Evolutionary conservation across 2,888 invertebrate genomes (phyloP).

Genomic region (Drosophila percnosoma): DNA sequence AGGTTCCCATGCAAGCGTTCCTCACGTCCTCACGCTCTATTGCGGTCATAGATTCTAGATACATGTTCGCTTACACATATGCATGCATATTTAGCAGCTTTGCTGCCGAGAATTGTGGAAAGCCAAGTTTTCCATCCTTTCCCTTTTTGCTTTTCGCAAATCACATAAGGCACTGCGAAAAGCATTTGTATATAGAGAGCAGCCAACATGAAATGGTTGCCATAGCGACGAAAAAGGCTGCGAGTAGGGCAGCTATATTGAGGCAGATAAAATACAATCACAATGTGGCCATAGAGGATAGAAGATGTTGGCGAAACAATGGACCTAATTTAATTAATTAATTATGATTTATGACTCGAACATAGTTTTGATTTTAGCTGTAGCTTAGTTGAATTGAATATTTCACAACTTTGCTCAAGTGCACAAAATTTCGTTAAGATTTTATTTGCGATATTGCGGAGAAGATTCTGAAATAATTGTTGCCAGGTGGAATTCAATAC

Average conservation of each 20-base stretch:
- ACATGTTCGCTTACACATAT: constrained; percentile 15
- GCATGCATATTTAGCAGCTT: constrained; percentile 22
- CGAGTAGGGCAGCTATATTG: not conserved
- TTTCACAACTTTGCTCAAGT: not conserved
- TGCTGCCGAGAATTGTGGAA: not conserved
- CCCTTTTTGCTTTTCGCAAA: not conserved
- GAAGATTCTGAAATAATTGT: not conserved
- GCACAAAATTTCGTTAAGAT: not conserved
- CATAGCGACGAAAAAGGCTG: not conserved
- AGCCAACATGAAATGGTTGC: not conserved
- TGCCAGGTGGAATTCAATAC: not conserved
- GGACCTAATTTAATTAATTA: not conserved
- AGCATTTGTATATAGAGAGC: constrained; percentile 3
- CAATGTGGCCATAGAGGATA: constrained; percentile 3
- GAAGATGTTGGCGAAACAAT: not conserved
- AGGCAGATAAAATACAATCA: constrained; percentile 1
- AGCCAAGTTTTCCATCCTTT: constrained; percentile 13
- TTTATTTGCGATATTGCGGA: no score
- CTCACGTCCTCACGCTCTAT: constrained; percentile 30
- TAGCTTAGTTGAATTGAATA: not conserved
- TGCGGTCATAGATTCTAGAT: constrained; percentile 45
- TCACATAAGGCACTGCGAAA: not conserved
- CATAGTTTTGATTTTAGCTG: not conserved
- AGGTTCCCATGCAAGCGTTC: not conserved
- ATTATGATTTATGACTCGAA: not conserved